These are phyloP conservation scores for Escarpia spicata DNA, from an alignment of 2,888 invertebrate genomes.

Conservation along the genomic window DNA sequence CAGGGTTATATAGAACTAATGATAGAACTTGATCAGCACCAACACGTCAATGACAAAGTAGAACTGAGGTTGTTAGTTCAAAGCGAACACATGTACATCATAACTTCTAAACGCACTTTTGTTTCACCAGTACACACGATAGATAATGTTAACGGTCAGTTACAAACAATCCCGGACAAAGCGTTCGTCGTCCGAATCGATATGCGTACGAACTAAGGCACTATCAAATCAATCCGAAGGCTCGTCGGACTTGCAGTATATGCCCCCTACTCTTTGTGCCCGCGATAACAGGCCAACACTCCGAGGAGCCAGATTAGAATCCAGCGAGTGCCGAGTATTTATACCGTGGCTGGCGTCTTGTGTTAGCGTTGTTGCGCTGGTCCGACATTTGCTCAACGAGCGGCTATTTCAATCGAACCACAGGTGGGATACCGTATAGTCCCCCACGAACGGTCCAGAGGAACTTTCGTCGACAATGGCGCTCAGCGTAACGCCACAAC, in stretches of 20 bases:
- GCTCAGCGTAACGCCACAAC: background rate
- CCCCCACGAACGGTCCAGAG: background rate
- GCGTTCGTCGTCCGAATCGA: background rate
- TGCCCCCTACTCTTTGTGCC: background rate
- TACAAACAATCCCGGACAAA: background rate
- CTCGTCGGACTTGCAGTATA: background rate
- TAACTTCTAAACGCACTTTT: no score
- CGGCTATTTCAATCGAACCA: background rate
- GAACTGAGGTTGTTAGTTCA: no score
- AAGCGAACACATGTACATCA: no score
- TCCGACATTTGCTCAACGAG: background rate
- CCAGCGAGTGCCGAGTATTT: background rate
- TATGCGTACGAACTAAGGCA: background rate
- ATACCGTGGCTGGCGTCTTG: background rate
- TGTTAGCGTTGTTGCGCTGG: background rate
- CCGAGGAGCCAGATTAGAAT: background rate
- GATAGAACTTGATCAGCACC: no score
- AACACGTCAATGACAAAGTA: no score
- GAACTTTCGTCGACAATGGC: background rate
- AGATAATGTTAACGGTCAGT: no score
- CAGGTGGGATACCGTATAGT: background rate
- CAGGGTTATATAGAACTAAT: no score
- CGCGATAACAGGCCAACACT: background rate
- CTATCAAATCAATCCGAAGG: background rate
- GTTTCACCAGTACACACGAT: no score